Evolutionary conservation across 2,113 vertebrate species (phyloP).

Genomic region (Tupaia chinensis): DNA sequence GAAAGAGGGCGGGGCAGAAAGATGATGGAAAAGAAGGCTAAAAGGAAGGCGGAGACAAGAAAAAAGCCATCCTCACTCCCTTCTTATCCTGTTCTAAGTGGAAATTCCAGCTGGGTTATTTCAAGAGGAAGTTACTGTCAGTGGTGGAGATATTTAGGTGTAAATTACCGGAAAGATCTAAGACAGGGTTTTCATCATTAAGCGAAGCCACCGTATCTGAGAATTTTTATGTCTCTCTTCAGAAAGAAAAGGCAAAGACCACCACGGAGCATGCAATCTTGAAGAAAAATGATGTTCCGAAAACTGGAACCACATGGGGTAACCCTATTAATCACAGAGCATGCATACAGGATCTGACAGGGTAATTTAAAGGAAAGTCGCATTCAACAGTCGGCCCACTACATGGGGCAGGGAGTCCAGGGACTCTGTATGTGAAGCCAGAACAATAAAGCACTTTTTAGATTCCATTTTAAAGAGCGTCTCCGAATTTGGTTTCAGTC

Average conservation of each 20-base stretch:
- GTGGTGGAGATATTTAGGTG: constrained; percentile 73
- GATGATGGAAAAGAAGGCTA: constrained; percentile 15
- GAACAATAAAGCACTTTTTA: neutral
- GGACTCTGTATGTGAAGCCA: neutral
- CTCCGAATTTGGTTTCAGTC: constrained; percentile 46
- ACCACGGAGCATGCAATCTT: constrained; percentile 70
- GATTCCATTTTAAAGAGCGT: neutral
- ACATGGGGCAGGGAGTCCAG: neutral
- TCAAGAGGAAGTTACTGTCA: constrained; percentile 80
- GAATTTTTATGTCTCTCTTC: constrained; percentile 54
- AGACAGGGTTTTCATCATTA: constrained; percentile 72
- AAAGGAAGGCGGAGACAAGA: constrained; percentile 57
- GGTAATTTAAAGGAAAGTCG: constrained; percentile 50
- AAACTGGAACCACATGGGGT: constrained; percentile 71
- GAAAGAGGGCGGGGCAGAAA: neutral
- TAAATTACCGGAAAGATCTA: constrained; percentile 79
- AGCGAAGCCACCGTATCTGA: constrained; percentile 63
- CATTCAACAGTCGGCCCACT: neutral
- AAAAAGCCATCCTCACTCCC: constrained; percentile 62
- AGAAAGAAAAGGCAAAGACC: constrained; percentile 77
- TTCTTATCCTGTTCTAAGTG: constrained; percentile 32
- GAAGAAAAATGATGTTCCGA: constrained; percentile 76
- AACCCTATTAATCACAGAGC: constrained; percentile 79
- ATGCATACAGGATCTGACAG: constrained; percentile 54
- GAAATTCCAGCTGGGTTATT: constrained; percentile 74